Base-by-base conservation (phyloP, 2,888 invertebrate genomes). In the Ormia ochracea region DNA sequence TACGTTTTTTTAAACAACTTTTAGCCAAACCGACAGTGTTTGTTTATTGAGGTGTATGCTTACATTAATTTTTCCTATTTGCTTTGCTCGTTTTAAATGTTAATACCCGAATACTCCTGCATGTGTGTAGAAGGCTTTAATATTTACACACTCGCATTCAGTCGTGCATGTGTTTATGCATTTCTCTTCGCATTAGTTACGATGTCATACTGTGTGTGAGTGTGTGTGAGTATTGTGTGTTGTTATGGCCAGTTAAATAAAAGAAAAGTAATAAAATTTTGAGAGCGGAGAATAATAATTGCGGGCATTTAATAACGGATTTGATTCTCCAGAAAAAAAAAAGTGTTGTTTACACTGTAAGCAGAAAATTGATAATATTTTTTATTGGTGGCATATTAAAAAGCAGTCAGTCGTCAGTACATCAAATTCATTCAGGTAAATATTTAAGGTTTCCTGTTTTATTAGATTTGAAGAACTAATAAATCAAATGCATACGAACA, bases 91-190 rank as follows among this genome's bases (percentile, higher is more conserved):
- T 6, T 56, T 7, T 14, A 23, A 23, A 9, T 50, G 12, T 50
- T 2, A 6, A 28, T n/a, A 14, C n/a, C n/a, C n/a, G n/a, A n/a
- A n/a, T n/a, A n/a, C n/a, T n/a, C n/a, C n/a, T n/a, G n/a, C n/a
- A n/a, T n/a, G n/a, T n/a, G n/a, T n/a, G n/a, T n/a, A n/a, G n/a
- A n/a, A n/a, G n/a, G n/a, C n/a, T n/a, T n/a, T n/a, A n/a, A n/a
- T n/a, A n/a, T n/a, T n/a, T n/a, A n/a, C n/a, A n/a, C n/a, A n/a
- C n/a, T n/a, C n/a, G n/a, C 17, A 7, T 10, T 17, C 43, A 36
- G 19, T 56, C 21, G 10, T 41, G 61, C 59, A 70, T 72, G 43
- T 54, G 52, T 72, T 72, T 36, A 61, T 23, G 19, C 19, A 63
- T 63, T 33, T 54, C 52, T 38, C 14, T 33, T 63, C n/a, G n/a